Evolutionary conservation across 2,113 vertebrate genomes (phyloP).

Genomic region (Lasiurus cinereus): DNA sequence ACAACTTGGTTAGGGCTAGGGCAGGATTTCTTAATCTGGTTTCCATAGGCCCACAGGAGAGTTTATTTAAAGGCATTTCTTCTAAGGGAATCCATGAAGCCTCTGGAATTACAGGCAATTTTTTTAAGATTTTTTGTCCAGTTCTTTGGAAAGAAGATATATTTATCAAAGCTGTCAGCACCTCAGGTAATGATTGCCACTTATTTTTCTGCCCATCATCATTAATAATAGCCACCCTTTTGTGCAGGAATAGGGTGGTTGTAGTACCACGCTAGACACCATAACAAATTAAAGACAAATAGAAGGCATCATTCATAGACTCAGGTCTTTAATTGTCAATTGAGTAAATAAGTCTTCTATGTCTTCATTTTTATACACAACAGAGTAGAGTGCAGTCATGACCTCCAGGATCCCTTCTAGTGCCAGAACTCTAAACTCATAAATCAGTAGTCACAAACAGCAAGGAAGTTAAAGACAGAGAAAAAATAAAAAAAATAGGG

Average conservation of each 20-base stretch:
- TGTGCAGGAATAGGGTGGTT: background rate
- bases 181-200: background rate
- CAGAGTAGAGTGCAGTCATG: background rate
- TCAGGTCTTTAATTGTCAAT: background rate
- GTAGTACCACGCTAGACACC: background rate
- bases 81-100: background rate
- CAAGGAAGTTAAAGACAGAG: background rate
- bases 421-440: background rate
- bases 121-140: background rate
- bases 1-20: too few species aligned
- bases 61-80: conserved; percentile 20
- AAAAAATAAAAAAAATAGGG: background rate
- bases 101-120: background rate
- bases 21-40: background rate
- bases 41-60: background rate
- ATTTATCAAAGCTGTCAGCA: conserved; percentile 16
- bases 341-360: background rate
- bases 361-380: background rate
- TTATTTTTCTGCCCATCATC: background rate
- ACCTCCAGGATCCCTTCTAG: background rate
- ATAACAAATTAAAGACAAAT: background rate
- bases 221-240: background rate
- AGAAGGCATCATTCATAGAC: background rate
- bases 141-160: background rate
- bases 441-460: background rate